Percentiles rank a stretch among this genome's conserved stretches.
Conservation (phyloP, 2,113 vertebrate genomes). For the Pelobates fuscus region DNA sequence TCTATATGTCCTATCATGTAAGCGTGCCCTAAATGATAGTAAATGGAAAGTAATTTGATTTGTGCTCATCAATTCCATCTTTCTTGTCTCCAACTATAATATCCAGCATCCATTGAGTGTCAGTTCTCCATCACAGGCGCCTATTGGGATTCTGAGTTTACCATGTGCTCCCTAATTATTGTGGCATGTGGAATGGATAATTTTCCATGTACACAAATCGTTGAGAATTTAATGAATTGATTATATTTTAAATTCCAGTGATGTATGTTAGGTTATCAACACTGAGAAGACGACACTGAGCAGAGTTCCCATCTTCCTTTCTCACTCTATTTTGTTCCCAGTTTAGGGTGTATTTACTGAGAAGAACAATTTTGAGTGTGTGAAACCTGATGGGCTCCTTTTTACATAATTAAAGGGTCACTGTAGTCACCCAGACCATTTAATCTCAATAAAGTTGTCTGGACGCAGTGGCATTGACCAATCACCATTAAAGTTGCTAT, state of each 20-base stretch:
- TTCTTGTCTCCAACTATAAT: conserved; percentile 29
- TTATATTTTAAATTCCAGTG: conserved; percentile 34
- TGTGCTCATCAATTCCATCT: conserved; percentile 29
- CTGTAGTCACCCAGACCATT: too few species aligned
- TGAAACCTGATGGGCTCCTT: too few species aligned
- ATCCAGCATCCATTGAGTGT: conserved; percentile 24
- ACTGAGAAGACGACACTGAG: conserved; percentile 10
- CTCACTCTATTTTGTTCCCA: too few species aligned
- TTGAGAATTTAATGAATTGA: conserved; percentile 27
- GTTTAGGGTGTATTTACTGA: too few species aligned
- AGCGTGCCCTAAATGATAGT: conserved; percentile 1
- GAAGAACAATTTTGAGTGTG: too few species aligned
- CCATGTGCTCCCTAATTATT: conserved; percentile 35
- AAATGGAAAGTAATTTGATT: conserved; percentile 40
- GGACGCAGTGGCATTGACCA: too few species aligned
- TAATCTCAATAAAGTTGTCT: too few species aligned
- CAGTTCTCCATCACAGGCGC: conserved; percentile 21
- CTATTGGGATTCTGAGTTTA: conserved; percentile 13
- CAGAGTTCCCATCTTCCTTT: neutral
- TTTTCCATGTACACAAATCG: neutral
- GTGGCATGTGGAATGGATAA: conserved; percentile 22
- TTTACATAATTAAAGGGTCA: too few species aligned
- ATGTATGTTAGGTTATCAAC: conserved; percentile 28
- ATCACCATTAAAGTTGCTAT: too few species aligned
- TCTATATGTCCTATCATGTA: conserved; percentile 13